These are phyloP conservation scores for Xenopus laevis DNA, from an alignment of 2,113 vertebrate species.

Conservation along the genomic window DNA sequence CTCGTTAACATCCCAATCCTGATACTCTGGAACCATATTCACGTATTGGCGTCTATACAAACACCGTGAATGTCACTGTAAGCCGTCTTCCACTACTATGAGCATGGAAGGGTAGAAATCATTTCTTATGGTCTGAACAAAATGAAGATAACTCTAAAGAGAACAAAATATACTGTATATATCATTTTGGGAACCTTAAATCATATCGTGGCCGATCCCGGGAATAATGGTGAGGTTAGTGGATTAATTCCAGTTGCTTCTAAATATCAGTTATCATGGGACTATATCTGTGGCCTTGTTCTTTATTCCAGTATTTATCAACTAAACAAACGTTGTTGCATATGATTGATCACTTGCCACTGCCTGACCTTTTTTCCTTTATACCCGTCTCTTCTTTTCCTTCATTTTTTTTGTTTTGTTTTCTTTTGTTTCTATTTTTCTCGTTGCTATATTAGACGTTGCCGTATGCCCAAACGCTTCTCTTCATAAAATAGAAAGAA, in stretches of 20 bases:
- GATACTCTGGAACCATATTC: not conserved
- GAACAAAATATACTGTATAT: constrained; percentile 17
- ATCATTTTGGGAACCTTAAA: constrained; percentile 50
- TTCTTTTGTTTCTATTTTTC: constrained; percentile 79
- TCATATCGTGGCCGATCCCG: constrained; percentile 62
- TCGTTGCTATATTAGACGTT: constrained; percentile 93
- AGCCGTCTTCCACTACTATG: constrained; percentile 79
- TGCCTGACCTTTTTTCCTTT: constrained; percentile 74
- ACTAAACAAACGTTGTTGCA: constrained; percentile 72
- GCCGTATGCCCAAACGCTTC: constrained; percentile 94
- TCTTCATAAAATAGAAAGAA: constrained; percentile 93
- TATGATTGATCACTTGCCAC: constrained; percentile 76
- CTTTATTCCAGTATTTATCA: constrained; percentile 89
- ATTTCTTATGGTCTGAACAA: constrained; percentile 58
- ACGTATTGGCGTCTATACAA: constrained; percentile 60
- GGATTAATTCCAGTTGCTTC: constrained; percentile 60
- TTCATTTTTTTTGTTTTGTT: constrained; percentile 51
- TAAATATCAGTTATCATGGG: constrained; percentile 63
- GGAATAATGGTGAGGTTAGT: constrained; percentile 63
- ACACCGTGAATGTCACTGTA: constrained; percentile 75
- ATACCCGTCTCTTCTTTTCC: constrained; percentile 62
- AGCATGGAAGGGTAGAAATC: constrained; percentile 66
- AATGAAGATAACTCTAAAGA: constrained; percentile 1
- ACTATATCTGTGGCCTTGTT: constrained; percentile 86
- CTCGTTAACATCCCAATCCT: not conserved